These are phyloP conservation scores for Chaetorhynchus papuensis DNA, from an alignment of 2,113 vertebrate species.

Conservation along the genomic window DNA sequence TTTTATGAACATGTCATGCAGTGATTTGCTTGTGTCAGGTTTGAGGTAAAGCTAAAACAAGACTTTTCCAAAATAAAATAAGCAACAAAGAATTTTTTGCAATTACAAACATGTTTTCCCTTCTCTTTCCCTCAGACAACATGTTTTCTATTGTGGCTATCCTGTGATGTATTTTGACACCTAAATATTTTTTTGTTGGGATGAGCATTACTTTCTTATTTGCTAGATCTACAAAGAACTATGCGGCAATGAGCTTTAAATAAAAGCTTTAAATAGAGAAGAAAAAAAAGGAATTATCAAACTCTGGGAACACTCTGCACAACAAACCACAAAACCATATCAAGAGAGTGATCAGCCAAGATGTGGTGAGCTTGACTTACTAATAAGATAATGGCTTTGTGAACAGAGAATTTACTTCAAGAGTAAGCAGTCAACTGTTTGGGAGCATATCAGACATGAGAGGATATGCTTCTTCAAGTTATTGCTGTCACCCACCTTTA, in stretches of 20 bases:
- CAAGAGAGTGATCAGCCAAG: background rate
- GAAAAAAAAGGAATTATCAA: background rate
- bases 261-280: background rate
- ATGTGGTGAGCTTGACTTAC: background rate
- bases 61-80: slow-evolving; percentile 10
- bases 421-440: background rate
- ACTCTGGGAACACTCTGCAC: background rate
- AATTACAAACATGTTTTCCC: background rate
- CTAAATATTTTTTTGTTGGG: background rate
- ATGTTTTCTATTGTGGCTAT: background rate
- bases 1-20: background rate
- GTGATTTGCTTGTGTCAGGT: background rate
- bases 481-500: background rate
- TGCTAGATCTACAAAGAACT: background rate
- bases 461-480: background rate
- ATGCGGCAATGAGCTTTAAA: background rate
- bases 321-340: background rate
- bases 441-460: background rate
- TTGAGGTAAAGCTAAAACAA: background rate
- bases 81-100: background rate
- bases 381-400: background rate
- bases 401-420: background rate
- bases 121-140: background rate
- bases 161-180: background rate
- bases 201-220: slow-evolving; percentile 7